phyloP scores from a whole-genome alignment of 2,888 invertebrate genomes.

The Elegia similella region DNA sequence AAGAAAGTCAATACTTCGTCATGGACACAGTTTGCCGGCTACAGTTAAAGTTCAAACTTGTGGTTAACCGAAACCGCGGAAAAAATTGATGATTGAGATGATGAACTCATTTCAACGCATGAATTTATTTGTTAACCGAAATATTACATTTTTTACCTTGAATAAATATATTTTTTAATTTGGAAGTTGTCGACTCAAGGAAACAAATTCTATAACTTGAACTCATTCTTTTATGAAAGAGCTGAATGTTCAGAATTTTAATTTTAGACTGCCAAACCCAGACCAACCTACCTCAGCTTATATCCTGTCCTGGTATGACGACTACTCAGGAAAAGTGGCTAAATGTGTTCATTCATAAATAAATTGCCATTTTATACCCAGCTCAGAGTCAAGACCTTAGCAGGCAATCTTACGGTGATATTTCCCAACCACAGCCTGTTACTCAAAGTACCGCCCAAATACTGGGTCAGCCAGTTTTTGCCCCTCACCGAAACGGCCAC shows the following conservation, averaged over 20 bases:
- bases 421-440: conserved; percentile 7
- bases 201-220: no score
- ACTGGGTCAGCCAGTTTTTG: conserved; percentile 19
- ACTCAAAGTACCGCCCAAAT: conserved; percentile 13
- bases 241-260: no score
- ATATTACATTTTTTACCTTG: no score
- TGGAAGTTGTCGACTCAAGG: no score
- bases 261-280: no score
- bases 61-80: conserved; percentile 15
- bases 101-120: conserved; percentile 6
- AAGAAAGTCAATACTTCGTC: conserved; percentile 23
- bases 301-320: no score
- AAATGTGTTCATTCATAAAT: background rate
- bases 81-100: conserved; percentile 2
- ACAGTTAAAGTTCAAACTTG: conserved; percentile 8
- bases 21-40: conserved; percentile 17
- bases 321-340: no score
- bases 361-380: background rate
- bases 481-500: background rate
- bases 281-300: no score
- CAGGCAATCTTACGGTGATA: background rate
- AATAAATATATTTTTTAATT: no score
- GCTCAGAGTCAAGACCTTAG: background rate
- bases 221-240: no score
- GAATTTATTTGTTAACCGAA: background rate